Evolutionary conservation across 2,888 invertebrate genomes (phyloP).

Genomic region (Nemotelus nigrinus): DNA sequence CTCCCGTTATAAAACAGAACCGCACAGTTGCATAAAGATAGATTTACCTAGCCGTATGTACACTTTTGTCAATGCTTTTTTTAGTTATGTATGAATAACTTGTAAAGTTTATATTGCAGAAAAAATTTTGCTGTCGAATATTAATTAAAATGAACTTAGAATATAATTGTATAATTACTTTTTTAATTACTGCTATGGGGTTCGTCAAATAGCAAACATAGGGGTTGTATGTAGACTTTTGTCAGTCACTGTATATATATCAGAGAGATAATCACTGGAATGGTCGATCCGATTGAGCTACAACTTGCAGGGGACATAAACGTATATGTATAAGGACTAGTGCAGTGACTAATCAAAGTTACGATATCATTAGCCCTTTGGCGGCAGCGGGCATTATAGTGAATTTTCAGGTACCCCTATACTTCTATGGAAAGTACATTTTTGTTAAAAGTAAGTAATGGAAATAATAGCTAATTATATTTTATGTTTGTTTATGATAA

Average conservation of each 20-base stretch:
- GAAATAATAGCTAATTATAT: too few species aligned
- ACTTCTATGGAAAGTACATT: too few species aligned
- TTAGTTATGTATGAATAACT: slow-evolving; percentile 1
- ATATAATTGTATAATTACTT: neutral
- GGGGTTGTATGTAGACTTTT: slow-evolving; percentile 2
- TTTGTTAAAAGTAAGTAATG: too few species aligned
- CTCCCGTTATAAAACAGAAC: neutral
- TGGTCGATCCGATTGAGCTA: too few species aligned
- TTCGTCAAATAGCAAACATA: neutral
- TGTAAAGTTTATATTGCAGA: neutral
- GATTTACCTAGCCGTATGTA: slow-evolving; percentile 1
- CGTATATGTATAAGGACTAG: too few species aligned
- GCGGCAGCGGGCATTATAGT: too few species aligned
- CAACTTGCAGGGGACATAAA: too few species aligned
- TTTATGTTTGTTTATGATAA: too few species aligned
- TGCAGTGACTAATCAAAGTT: too few species aligned
- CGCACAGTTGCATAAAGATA: neutral
- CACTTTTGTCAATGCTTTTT: neutral
- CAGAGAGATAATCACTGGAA: too few species aligned
- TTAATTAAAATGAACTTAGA: neutral
- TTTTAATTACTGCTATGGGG: neutral
- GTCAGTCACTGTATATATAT: neutral
- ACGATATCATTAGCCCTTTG: too few species aligned
- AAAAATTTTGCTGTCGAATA: neutral
- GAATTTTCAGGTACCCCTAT: too few species aligned